A percentile compares a stretch with the other conserved stretches of the same genome.
Conservation (phyloP, 2,113 vertebrate genomes). For the Cololabis saira region DNA sequence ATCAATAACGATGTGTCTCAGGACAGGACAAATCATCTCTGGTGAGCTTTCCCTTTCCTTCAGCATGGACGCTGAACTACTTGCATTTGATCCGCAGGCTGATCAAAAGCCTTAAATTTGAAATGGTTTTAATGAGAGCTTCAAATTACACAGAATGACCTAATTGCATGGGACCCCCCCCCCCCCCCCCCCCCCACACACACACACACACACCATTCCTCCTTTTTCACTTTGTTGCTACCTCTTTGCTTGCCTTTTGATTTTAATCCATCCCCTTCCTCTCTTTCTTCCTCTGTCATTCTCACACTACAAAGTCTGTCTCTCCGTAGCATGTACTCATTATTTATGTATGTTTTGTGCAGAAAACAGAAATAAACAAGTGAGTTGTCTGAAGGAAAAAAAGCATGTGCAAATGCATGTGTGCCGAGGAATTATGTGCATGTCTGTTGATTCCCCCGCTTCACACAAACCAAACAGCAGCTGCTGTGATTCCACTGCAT, state of each 20-base stretch:
- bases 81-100: constrained; percentile 32
- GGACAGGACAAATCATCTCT: neutral
- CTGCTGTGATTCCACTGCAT: no score
- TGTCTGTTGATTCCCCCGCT: no score
- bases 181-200: neutral
- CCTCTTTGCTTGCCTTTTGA: constrained; percentile 2
- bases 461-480: no score
- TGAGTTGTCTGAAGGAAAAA: no score
- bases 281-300: no score
- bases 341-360: no score
- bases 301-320: no score
- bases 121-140: constrained; percentile 51
- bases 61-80: constrained; percentile 23
- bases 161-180: constrained; percentile 38
- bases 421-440: no score
- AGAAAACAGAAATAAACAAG: no score
- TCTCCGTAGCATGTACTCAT: no score
- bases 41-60: constrained; percentile 20
- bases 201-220: no score
- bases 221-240: neutral
- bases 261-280: neutral
- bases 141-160: constrained; percentile 55
- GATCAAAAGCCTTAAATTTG: constrained; percentile 54
- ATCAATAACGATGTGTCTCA: constrained; percentile 19
- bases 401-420: no score